Evolutionary conservation across 2,113 vertebrate genomes (phyloP).

Genomic region (Nothobranchius kuhntae): DNA sequence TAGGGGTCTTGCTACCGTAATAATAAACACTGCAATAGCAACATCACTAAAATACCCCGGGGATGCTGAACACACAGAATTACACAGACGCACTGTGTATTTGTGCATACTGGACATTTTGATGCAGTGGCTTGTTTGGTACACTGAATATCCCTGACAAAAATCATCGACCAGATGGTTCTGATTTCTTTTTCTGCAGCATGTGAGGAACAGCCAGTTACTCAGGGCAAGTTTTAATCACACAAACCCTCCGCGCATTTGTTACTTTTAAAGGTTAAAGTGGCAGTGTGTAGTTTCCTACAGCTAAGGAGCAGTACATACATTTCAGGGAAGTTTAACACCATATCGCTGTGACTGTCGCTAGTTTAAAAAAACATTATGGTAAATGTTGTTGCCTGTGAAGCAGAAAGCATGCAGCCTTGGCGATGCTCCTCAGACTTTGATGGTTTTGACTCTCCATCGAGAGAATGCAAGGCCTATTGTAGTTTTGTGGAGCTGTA

Average conservation of each 20-base stretch:
- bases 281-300: too few species aligned
- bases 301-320: too few species aligned
- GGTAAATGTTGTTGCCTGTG: too few species aligned
- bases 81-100: constrained; percentile 11
- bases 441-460: too few species aligned
- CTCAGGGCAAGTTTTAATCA: neutral
- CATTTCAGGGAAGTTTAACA: too few species aligned
- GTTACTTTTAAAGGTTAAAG: neutral
- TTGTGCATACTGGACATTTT: constrained; percentile 27
- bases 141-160: constrained; percentile 11
- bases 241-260: neutral
- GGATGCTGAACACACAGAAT: constrained; percentile 12
- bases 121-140: neutral
- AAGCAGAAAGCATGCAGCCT: too few species aligned
- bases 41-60: constrained; percentile 20
- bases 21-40: constrained; percentile 48
- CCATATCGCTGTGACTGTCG: too few species aligned
- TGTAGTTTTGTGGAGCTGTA: too few species aligned
- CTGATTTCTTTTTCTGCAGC: neutral
- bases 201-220: neutral
- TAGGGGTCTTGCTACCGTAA: constrained; percentile 31
- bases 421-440: too few species aligned
- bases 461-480: too few species aligned
- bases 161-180: neutral
- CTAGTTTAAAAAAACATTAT: too few species aligned